Evolutionary conservation across 2,797 vertebrate genomes (phyloP), one percentile per base, ranked within the genome.

Genomic region (Zonotrichia albicollis): DNA sequence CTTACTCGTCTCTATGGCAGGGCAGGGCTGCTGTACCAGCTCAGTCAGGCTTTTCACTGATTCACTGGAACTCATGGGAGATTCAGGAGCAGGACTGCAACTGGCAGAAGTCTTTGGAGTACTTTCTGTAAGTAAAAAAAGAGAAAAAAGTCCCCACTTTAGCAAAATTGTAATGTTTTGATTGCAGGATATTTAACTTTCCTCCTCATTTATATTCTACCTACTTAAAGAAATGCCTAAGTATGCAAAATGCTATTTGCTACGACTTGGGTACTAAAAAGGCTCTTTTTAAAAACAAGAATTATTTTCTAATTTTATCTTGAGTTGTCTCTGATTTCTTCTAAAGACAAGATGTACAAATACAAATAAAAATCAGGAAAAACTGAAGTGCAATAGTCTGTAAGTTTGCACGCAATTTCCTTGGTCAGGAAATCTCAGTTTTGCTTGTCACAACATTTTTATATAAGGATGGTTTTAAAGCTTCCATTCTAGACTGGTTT

Each of bases 61-160:
- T 78, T 99, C 99, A 67, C 98, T 99, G 65, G 99, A 99, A 84
- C 99, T 99, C 97, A 99, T 98, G 9, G 99, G 99, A 32, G 99
- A 99, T 74, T 99, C 99, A 2, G 99, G 99, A 80, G 99, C 99
- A 2, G 99, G 99, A 97, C 99, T 99, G 97, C 99, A 99, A 98
- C 99, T 99, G 67, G 98, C 99, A 32, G 99, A 99, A 88, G 99
- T 99, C 98, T 99, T 99, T 96, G 99, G 99, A 94, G 99, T 99
- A 97, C 98, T 98, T 97, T 99, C 99, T 99, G 98, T 26, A 97
- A 95, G 89, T 79, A 77, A 94, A 90, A 84, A 96, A 54, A 70
- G 85, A 70, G 48, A 76, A 85, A 75, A 30, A 85, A 88, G 50
- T 9, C 45, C 50, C 23, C 75, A 58, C 26, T 96, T 97, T 77